Evolutionary conservation across 2,888 invertebrate genomes (phyloP).

Genomic region (Oligia strigilis): DNA sequence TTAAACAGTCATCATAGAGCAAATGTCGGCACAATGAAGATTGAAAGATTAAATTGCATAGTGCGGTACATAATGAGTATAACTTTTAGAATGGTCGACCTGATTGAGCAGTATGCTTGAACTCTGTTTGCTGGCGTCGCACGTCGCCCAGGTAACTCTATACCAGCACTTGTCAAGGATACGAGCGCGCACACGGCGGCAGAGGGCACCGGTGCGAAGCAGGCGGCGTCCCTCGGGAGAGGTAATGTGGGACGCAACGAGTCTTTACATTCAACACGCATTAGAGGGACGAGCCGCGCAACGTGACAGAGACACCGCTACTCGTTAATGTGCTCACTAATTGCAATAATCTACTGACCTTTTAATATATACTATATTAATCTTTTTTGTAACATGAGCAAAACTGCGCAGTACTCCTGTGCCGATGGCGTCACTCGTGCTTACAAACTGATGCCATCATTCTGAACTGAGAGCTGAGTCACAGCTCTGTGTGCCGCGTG

Average conservation of each 20-base stretch:
- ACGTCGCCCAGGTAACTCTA: conserved; percentile 31
- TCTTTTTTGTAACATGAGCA: conserved; percentile 54
- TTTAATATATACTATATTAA: conserved; percentile 57
- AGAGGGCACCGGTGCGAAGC: conserved; percentile 35
- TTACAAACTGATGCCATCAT: conserved; percentile 79
- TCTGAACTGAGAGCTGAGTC: conserved; percentile 78
- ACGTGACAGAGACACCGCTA: conserved; percentile 73
- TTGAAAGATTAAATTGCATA: conserved; percentile 29
- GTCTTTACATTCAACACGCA: conserved; percentile 84
- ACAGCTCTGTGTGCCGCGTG: conserved; percentile 67
- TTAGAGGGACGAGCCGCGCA: conserved; percentile 75
- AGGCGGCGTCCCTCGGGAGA: conserved; percentile 73
- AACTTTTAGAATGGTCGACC: conserved; percentile 22
- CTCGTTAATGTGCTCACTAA: conserved; percentile 70
- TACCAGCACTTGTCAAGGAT: conserved; percentile 36
- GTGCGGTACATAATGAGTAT: conserved; percentile 15
- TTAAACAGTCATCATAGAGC: conserved; percentile 39
- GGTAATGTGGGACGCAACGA: conserved; percentile 80
- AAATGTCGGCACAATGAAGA: conserved; percentile 40
- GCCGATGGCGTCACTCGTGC: conserved; percentile 68
- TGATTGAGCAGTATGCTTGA: conserved; percentile 34
- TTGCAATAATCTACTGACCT: conserved; percentile 65
- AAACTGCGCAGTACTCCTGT: conserved; percentile 71
- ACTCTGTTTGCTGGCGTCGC: background rate
- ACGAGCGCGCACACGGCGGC: conserved; percentile 17